phyloP scores from a whole-genome alignment of 2,113 vertebrate species.

The Lepus americanus region DNA sequence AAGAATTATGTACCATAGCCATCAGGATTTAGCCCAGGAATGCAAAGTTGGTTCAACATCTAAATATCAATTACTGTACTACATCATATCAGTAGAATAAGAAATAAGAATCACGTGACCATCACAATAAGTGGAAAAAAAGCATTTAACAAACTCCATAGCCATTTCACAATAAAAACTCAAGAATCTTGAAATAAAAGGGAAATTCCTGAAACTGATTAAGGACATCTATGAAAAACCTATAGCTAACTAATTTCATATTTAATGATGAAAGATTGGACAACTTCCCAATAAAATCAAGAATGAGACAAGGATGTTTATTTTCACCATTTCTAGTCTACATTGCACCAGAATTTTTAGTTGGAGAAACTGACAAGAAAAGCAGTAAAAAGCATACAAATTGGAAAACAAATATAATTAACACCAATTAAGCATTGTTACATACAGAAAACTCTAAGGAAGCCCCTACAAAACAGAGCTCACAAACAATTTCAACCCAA shows the following conservation, averaged over 20 bases:
- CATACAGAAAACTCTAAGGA: background rate
- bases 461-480: background rate
- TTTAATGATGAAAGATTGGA: no score
- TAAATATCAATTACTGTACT: background rate
- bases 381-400: background rate
- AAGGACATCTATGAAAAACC: no score
- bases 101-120: background rate
- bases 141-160: background rate
- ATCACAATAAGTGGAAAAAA: background rate
- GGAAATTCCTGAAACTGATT: background rate
- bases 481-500: background rate
- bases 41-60: background rate
- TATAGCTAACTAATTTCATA: no score
- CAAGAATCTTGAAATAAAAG: background rate
- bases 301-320: no score
- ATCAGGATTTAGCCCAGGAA: background rate
- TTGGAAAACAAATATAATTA: background rate
- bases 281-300: no score
- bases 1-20: background rate
- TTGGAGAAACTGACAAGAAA: background rate
- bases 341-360: background rate
- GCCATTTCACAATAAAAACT: background rate
- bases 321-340: background rate
- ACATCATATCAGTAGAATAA: background rate
- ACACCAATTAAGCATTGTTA: background rate